Evolutionary conservation across 1,140 invertebrate genomes (phyloP), one percentile per base, ranked within the genome.

Genomic region (Heliconius hewitsoni): DNA sequence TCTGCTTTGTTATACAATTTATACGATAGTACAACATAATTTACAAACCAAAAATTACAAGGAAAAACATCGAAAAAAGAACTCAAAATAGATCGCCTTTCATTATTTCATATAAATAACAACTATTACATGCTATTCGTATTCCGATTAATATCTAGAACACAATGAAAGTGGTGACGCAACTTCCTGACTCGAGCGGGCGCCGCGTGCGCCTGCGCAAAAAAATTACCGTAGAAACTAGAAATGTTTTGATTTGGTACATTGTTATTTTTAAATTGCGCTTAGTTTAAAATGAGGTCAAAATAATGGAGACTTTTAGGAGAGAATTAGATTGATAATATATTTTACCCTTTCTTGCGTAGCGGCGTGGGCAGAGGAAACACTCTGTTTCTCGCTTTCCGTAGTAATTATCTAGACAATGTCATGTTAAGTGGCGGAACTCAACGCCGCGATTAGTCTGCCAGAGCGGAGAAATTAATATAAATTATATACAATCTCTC

Each of bases 91-190:
- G 60, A 66, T 66, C 60, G 27, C 60, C 60, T 76, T 70, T 76
- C 60, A 37, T 70, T 66, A 42, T 71, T 52, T 50, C 46, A n/a
- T 77, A 77, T 27, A 71, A 52, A 27, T 72, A 50, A 72, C 34
- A 37, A 16, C 23, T 75, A 57, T 76, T 76, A 73, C 74, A 73
- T 46, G 79, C 23, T 52, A 50, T 72, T 85, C 50, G 71, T 80
- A 74, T 78, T 82, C 80, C 75, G 75, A 82, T 80, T 80, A 70
- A 83, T 86, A 90, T 89, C 86, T 86, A 87, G 83, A 88, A 87
- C 82, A 89, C 84, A 89, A 90, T 88, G 88, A 90, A 88, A 89
- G 87, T 85, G 80, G 81, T 87, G 84, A 86, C 73, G 81, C 66
- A 79, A 85, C 82, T 87, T 88, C 84, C 85, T 82, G 73, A 52